Conservation (phyloP, 2,797 vertebrate genomes). For the Hephaestus fuliginosus region DNA sequence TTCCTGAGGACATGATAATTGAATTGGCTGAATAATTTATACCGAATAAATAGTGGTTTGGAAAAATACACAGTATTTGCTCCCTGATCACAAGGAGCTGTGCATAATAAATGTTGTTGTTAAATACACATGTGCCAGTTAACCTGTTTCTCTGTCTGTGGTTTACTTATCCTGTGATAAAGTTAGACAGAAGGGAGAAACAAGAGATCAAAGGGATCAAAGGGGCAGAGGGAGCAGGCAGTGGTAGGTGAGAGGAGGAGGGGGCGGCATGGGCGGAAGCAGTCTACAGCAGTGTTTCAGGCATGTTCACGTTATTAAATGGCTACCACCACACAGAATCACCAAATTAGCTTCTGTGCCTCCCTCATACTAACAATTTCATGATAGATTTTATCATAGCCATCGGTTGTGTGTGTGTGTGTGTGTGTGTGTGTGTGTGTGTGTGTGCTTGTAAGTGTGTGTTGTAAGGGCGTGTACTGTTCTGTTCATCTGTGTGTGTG, state of each 20-base stretch:
- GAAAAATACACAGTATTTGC: slow-evolving; percentile 55
- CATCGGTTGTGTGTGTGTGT: slow-evolving; percentile 18
- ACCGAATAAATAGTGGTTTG: slow-evolving; percentile 51
- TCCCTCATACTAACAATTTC: slow-evolving; percentile 4
- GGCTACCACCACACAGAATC: slow-evolving; percentile 9
- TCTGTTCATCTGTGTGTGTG: slow-evolving; percentile 46
- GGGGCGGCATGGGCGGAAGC: slow-evolving; percentile 29
- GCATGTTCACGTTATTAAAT: slow-evolving; percentile 67
- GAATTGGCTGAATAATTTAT: slow-evolving; percentile 64
- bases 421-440: slow-evolving; percentile 22
- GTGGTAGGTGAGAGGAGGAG: slow-evolving; percentile 25
- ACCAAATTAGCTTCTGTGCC: slow-evolving; percentile 18
- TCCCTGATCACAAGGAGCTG: slow-evolving; percentile 29
- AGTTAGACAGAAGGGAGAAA: slow-evolving; percentile 17
- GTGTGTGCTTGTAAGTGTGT: slow-evolving; percentile 16
- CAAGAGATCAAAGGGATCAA: slow-evolving; percentile 26
- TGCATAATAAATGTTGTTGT: slow-evolving; percentile 27
- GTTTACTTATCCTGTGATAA: slow-evolving; percentile 23
- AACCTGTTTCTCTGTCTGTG: slow-evolving; percentile 35
- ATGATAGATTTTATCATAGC: slow-evolving; percentile 2
- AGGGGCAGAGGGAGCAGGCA: slow-evolving; percentile 34
- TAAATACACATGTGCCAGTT: slow-evolving; percentile 22
- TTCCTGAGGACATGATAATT: slow-evolving; percentile 57
- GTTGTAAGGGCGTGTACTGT: slow-evolving; percentile 41
- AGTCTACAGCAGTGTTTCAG: slow-evolving; percentile 34